Conservation (phyloP, 2,113 vertebrate genomes). For the Chloropsis cyanopogon region DNA sequence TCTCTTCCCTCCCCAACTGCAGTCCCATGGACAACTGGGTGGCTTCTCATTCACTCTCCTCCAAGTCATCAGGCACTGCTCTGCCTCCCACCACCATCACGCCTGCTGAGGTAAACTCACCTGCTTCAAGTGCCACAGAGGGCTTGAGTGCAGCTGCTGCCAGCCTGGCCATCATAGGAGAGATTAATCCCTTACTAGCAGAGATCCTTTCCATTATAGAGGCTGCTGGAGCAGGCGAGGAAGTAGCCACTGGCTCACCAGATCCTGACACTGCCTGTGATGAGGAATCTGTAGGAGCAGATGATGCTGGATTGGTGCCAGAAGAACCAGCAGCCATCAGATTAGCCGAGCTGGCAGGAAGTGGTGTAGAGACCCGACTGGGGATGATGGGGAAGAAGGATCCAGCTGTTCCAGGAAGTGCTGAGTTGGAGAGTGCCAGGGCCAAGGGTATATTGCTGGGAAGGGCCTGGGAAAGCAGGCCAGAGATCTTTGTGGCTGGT, state of each 20-base stretch:
- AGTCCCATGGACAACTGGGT: neutral
- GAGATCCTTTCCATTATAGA: slow-evolving; percentile 98
- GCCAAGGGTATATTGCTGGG: slow-evolving; percentile 87
- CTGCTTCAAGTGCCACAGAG: slow-evolving; percentile 81
- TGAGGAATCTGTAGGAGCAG: slow-evolving; percentile 73
- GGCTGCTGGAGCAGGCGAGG: slow-evolving; percentile 79
- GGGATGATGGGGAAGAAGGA: slow-evolving; percentile 90
- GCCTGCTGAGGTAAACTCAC: slow-evolving; percentile 69
- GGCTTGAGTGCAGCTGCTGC: slow-evolving; percentile 97
- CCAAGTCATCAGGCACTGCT: neutral
- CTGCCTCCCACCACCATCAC: neutral
- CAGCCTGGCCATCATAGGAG: slow-evolving; percentile 97
- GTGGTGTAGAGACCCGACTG: slow-evolving; percentile 79
- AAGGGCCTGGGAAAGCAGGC: slow-evolving; percentile 88
- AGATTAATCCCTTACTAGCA: slow-evolving; percentile 96
- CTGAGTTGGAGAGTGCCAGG: slow-evolving; percentile 83
- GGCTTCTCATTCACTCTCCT: neutral
- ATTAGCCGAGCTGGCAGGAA: slow-evolving; percentile 78
- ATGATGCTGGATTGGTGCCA: slow-evolving; percentile 67
- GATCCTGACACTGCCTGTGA: slow-evolving; percentile 77
- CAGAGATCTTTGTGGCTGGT: slow-evolving; percentile 82
- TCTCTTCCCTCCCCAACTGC: neutral
- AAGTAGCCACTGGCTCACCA: slow-evolving; percentile 73
- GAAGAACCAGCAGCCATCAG: slow-evolving; percentile 81
- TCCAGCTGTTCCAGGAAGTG: slow-evolving; percentile 80